Base-by-base conservation (phyloP, 2,888 invertebrate genomes). In the Achlya flavicornis region DNA sequence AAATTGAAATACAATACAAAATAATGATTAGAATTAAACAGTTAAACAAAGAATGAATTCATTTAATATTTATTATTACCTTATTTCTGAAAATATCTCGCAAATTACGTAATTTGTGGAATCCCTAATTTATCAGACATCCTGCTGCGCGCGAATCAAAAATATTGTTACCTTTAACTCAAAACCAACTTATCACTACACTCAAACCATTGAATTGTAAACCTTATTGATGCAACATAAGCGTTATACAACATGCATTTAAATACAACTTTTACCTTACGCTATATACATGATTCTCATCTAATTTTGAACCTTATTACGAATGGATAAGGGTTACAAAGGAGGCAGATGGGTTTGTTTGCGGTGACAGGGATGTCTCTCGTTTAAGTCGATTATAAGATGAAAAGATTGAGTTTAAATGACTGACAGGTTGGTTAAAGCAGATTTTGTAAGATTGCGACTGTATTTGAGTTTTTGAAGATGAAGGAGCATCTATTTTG, bases 101-200 rank as follows among this genome's bases (percentile, higher is more conserved):
- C n/a, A 32, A 26, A 43, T 19, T 14, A 16, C 33, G 14, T 53
- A 14, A 14, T 33, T 10, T 19, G 5, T 4, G 53, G 35, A 61
- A 64, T 64, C 65, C 71, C 62, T 65, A 60, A 58, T 7, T 32
- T 58, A 71, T 63, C 64, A 69, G 70, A 70, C 69, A 67, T 53
- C 77, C 77, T 75, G 78, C 64, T 8, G 78, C 63, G 66, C 43
- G 73, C 63, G 63, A 73, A 78, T 73, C 76, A 75, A 75, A 78
- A 78, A 77, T 78, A 70, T 64, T 73, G 67, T 19, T 53, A 53
- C 53, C 53, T 53, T 53, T 75, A 63, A 65, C 65, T 60, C 64
- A 57, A 65, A 71, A 53, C 53, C 7, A 53, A 53, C 14, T 53
- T 53, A 53, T 19, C 8, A 5, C 62, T 64, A 10, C 16, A 53